Evolutionary conservation across 2,888 invertebrate species (phyloP).

Genomic region (Ashinkailepas kermadecensis): DNA sequence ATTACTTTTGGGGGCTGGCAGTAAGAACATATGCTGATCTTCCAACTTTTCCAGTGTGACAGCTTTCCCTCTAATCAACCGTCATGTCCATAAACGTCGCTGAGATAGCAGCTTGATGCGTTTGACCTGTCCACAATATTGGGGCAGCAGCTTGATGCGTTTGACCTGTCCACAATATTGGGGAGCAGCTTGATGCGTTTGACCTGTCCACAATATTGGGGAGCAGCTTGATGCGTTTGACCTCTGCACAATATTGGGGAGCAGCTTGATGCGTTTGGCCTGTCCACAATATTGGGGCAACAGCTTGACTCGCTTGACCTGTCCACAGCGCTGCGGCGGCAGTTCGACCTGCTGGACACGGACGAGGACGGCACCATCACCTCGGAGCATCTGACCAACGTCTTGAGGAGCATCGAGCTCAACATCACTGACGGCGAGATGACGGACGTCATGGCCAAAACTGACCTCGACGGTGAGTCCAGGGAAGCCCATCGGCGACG

Average conservation of each 20-base stretch:
- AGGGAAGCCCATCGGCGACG: no score
- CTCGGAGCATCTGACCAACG: not conserved
- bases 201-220: not conserved
- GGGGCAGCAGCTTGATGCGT: not conserved
- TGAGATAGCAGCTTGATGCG: no score
- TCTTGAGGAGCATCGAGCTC: constrained; percentile 10
- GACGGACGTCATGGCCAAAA: not conserved
- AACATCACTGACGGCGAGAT: constrained; percentile 2
- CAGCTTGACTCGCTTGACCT: not conserved
- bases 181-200: not conserved
- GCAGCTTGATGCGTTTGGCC: no score
- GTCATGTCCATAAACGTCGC: no score
- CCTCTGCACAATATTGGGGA: no score
- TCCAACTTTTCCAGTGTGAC: no score
- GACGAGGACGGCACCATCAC: constrained; percentile 13
- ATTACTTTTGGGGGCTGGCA: no score
- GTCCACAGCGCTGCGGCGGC: not conserved
- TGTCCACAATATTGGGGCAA: no score
- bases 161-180: not conserved
- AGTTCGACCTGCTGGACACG: constrained; percentile 1
- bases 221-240: no score
- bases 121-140: no score
- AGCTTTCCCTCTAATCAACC: no score
- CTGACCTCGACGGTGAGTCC: not conserved
- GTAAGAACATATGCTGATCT: no score